phyloP scores from a whole-genome alignment of 2,888 invertebrate species.

The Noctua janthe region DNA sequence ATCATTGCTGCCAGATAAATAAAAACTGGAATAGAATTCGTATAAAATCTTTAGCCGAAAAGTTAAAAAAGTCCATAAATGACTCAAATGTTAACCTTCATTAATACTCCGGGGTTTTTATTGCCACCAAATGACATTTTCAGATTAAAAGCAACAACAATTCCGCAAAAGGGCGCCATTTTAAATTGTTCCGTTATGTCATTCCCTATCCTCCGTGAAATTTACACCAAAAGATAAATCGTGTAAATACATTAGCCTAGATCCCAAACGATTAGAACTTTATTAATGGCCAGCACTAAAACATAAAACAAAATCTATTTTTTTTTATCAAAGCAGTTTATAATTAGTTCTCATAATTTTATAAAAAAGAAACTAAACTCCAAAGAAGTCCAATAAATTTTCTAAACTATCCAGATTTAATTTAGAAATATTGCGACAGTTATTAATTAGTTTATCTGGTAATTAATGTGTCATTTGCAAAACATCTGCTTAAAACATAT shows the following conservation, averaged over 20 bases:
- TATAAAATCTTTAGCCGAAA: neutral
- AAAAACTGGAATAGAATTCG: neutral
- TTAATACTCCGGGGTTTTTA: conserved; percentile 8
- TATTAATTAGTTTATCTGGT: conserved; percentile 32
- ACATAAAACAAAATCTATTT: conserved; percentile 18
- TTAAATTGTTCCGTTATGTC: conserved; percentile 41
- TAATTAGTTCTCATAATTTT: conserved; percentile 7
- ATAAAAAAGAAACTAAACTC: conserved; percentile 1
- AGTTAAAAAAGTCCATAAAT: conserved; percentile 4
- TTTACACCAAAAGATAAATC: conserved; percentile 56
- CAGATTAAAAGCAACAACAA: conserved; percentile 29
- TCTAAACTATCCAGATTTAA: neutral
- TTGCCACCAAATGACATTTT: conserved; percentile 23
- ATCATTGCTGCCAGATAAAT: no score
- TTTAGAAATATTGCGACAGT: conserved; percentile 5
- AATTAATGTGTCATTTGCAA: conserved; percentile 53
- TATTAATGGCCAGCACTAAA: conserved; percentile 46
- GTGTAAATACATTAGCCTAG: conserved; percentile 52
- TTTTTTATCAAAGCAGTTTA: conserved; percentile 19
- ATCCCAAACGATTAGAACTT: conserved; percentile 46
- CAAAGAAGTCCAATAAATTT: neutral
- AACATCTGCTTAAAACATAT: conserved; percentile 9
- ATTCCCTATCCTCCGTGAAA: conserved; percentile 36
- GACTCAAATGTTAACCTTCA: conserved; percentile 3
- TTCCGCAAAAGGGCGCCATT: conserved; percentile 23